Evolutionary conservation across 2,888 invertebrate species (phyloP), one percentile per base, ranked within the genome.

Genomic region (Ornithoptera alexandrae): DNA sequence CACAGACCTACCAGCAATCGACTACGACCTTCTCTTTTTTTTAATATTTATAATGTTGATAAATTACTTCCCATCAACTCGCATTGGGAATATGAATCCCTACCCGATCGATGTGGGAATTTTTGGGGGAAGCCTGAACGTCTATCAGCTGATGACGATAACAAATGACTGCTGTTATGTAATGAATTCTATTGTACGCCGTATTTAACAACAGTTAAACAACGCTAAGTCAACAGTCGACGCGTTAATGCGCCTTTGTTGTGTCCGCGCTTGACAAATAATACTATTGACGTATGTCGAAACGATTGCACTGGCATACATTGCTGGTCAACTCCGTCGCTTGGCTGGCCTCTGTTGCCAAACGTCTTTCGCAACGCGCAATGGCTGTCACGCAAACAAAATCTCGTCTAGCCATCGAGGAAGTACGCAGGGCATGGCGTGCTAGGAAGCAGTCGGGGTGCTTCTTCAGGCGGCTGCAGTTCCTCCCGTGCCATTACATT

Each of bases 241-340:
- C 50, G 17, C 66, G 60, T 62, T 61, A 36, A 22, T 50, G 8
- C 39, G n/a, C 36, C 36, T 53, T 50, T 62, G 42, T 50, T 63
- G 20, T 67, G 22, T 22, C 50, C 59, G 59, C 63, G 50, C 20
- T 58, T 50, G 63, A 63, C 39, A 59, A 63, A 62, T 46, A 59
- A 53, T 53, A 53, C 53, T 18, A 53, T 17, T 50, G 63, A 68
- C 63, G 63, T 67, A 57, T 62, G 67, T 62, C 53, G 64, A 22
- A 68, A 68, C 12, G 18, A n/a, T 68, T 60, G 39, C 68, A 64
- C 57, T 63, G 30, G 56, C 50, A 0, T 65, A 65, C 65, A 65
- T 65, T 59, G 59, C 66, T 39, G 36, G 63, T 64, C 59, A 68
- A 63, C 36, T 36, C 59, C 53, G 53, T 12, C 64, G 22, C 1